phyloP scores from a whole-genome alignment of 2,797 vertebrate genomes.

The Poeciliopsis gracilis region DNA sequence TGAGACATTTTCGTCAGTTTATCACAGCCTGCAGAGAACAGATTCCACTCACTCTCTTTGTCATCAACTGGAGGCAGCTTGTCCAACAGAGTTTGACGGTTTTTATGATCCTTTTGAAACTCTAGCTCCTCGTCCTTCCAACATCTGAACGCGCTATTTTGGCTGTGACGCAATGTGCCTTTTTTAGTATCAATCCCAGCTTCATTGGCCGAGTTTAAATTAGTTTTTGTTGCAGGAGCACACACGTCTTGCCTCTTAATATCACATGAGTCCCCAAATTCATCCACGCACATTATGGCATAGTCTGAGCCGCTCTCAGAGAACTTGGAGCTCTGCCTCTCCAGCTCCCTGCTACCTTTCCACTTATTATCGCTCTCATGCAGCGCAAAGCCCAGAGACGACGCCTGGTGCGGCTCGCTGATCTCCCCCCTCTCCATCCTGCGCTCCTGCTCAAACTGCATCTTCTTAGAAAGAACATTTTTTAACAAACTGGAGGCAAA shows the following conservation, averaged over 20 bases:
- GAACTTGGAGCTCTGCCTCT: conserved; percentile 84
- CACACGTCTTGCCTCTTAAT: conserved; percentile 72
- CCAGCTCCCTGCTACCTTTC: conserved; percentile 68
- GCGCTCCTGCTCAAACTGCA: conserved; percentile 96
- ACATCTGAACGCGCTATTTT: conserved; percentile 96
- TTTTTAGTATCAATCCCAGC: conserved; percentile 86
- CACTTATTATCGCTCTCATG: conserved; percentile 73
- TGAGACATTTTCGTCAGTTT: conserved; percentile 92
- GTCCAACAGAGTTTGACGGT: conserved; percentile 62
- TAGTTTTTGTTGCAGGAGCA: conserved; percentile 57
- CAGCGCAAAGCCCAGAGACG: conserved; percentile 45
- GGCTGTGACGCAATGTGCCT: conserved; percentile 89
- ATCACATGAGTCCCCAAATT: conserved; percentile 82
- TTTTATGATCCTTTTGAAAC: conserved; percentile 84
- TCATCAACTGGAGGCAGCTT: conserved; percentile 68
- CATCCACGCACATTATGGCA: conserved; percentile 81
- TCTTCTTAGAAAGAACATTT: conserved; percentile 97
- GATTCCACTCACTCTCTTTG: conserved; percentile 73
- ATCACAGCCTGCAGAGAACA: conserved; percentile 54
- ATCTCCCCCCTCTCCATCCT: conserved; percentile 97
- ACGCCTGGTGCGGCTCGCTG: conserved; percentile 70
- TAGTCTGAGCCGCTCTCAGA: conserved; percentile 86
- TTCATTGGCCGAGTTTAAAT: conserved; percentile 73
- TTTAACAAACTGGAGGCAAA: conserved; percentile 94
- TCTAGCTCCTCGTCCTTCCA: conserved; percentile 91